Evolutionary conservation across 1,140 invertebrate species (phyloP).

Genomic region (Galleria mellonella): DNA sequence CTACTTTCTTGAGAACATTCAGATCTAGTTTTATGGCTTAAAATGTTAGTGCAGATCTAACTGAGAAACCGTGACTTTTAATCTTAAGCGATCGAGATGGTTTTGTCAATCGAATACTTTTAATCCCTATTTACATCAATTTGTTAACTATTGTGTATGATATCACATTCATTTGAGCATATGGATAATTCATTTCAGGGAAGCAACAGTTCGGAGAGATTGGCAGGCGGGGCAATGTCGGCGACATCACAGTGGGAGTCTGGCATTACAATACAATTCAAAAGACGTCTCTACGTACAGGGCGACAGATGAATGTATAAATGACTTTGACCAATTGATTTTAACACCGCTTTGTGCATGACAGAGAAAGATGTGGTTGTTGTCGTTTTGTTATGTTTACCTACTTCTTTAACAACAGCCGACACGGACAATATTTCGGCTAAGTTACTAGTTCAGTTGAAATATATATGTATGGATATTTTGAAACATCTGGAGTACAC

Average conservation of each 20-base stretch:
- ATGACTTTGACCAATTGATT: constrained; percentile 68
- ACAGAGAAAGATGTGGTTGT: constrained; percentile 29
- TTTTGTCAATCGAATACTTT: background rate
- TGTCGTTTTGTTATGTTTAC: constrained; percentile 24
- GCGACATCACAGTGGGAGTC: constrained; percentile 51
- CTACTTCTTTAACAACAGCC: background rate
- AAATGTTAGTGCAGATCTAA: constrained; percentile 56
- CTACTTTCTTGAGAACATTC: constrained; percentile 64
- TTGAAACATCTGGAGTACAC: no score
- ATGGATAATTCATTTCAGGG: constrained; percentile 24
- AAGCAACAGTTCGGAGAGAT: constrained; percentile 14
- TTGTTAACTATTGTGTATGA: no score
- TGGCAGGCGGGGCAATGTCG: constrained; percentile 35
- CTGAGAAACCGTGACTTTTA: constrained; percentile 27
- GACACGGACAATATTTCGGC: no score
- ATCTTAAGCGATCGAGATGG: background rate
- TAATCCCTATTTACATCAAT: constrained; percentile 1
- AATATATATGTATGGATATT: no score
- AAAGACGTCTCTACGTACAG: constrained; percentile 28
- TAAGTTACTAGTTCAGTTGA: no score
- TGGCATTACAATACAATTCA: constrained; percentile 43
- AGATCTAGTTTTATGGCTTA: constrained; percentile 70
- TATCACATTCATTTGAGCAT: background rate
- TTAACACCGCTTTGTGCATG: constrained; percentile 39
- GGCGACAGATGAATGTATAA: constrained; percentile 38